Percentiles rank a stretch among this genome's conserved stretches.
Conservation (phyloP, 2,113 vertebrate genomes). For the Rhinolophus sinicus region DNA sequence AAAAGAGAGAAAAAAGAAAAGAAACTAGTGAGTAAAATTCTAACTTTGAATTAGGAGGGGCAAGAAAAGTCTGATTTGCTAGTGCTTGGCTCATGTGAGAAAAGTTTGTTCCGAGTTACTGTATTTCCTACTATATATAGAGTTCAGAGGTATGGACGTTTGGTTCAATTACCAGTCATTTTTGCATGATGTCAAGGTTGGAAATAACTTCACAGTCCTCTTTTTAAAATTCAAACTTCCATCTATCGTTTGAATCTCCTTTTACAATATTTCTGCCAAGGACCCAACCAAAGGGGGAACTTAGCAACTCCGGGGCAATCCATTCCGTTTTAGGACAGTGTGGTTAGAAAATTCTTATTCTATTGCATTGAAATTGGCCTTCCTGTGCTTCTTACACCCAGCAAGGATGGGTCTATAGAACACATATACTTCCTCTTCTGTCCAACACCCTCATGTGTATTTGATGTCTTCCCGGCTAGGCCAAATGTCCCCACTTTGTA, state of each 20-base stretch:
- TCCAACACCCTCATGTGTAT: not conserved
- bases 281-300: not conserved
- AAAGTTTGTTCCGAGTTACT: not conserved
- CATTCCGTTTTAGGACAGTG: not conserved
- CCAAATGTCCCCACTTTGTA: not conserved
- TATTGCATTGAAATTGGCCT: not conserved
- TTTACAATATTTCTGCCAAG: not conserved
- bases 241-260: not conserved
- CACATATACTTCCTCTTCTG: not conserved
- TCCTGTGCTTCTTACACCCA: not conserved
- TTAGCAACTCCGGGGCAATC: not conserved
- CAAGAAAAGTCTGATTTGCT: not conserved
- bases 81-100: not conserved
- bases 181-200: not conserved
- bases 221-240: not conserved
- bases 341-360: constrained; percentile 14
- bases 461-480: not conserved
- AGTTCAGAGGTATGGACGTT: not conserved
- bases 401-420: not conserved
- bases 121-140: not conserved
- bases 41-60: not conserved
- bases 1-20: not conserved
- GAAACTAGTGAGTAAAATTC: not conserved
- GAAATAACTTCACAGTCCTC: not conserved
- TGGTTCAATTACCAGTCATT: not conserved